Conservation (phyloP, 2,888 invertebrate genomes). For the Dryadula phaetusa region DNA sequence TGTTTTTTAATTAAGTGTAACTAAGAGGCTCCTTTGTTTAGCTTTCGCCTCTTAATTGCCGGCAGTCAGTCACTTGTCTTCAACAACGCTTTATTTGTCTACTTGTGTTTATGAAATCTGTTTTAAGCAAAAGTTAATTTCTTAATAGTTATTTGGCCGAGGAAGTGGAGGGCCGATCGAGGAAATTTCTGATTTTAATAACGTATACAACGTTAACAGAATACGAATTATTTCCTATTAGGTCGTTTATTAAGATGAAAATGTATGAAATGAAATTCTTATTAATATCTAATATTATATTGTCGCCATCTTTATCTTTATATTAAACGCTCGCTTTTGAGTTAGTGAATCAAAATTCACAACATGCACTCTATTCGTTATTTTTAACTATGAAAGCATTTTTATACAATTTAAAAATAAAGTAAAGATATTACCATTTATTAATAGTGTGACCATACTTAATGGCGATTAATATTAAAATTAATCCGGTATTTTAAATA, state of each 20-base stretch:
- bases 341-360: too few species aligned
- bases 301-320: not conserved
- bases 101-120: slow-evolving; percentile 58
- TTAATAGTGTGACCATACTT: too few species aligned
- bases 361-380: too few species aligned
- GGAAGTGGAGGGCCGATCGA: slow-evolving; percentile 9
- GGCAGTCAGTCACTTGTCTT: slow-evolving; percentile 77
- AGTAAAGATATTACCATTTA: too few species aligned
- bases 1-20: slow-evolving; percentile 78
- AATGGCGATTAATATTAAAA: too few species aligned
- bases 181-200: slow-evolving; percentile 18
- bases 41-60: slow-evolving; percentile 69
- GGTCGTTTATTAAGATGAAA: not conserved
- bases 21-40: slow-evolving; percentile 73
- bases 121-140: slow-evolving; percentile 43
- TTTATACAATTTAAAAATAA: too few species aligned
- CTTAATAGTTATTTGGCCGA: slow-evolving; percentile 34
- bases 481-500: too few species aligned
- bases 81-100: slow-evolving; percentile 67
- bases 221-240: slow-evolving; percentile 17
- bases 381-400: too few species aligned
- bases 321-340: not conserved
- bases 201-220: slow-evolving; percentile 16
- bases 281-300: not conserved
- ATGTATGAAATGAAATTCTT: slow-evolving; percentile 21